Percentiles rank a stretch among this genome's conserved stretches.
Evolutionary conservation across 2,797 vertebrate genomes (phyloP).

Genomic region (Melanotaenia boesemani): DNA sequence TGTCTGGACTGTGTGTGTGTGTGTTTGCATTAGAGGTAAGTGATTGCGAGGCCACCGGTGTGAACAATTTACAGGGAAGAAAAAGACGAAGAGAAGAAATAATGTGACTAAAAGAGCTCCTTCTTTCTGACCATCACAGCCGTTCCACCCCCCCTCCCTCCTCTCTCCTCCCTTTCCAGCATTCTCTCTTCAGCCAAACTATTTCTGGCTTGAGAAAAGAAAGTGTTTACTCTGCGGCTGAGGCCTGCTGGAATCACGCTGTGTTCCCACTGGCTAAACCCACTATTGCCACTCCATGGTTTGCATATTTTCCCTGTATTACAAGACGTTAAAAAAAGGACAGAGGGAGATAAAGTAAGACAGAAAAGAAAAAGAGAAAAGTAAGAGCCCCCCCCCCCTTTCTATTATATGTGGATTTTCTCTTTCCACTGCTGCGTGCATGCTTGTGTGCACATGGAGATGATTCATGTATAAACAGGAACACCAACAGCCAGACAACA

Average conservation of each 20-base stretch:
- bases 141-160: constrained; percentile 49
- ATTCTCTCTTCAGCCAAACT: constrained; percentile 81
- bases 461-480: constrained; percentile 76
- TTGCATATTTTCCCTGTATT: constrained; percentile 86
- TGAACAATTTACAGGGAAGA: constrained; percentile 52
- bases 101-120: constrained; percentile 30
- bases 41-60: constrained; percentile 56
- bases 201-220: constrained; percentile 87
- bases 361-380: constrained; percentile 42
- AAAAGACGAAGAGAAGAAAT: constrained; percentile 22
- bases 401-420: constrained; percentile 72
- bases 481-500: constrained; percentile 66
- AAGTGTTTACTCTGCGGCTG: constrained; percentile 86
- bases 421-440: constrained; percentile 27
- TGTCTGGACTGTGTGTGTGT: constrained; percentile 36
- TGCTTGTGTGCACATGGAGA: constrained; percentile 43
- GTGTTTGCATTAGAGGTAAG: constrained; percentile 34
- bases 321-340: constrained; percentile 78
- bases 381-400: constrained; percentile 47
- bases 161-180: constrained; percentile 43
- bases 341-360: constrained; percentile 58
- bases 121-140: constrained; percentile 51
- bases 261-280: constrained; percentile 85
- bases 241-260: constrained; percentile 82
- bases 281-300: constrained; percentile 83